Evolutionary conservation across 1,140 invertebrate genomes (phyloP).

Genomic region (Neodiprion pinetum): DNA sequence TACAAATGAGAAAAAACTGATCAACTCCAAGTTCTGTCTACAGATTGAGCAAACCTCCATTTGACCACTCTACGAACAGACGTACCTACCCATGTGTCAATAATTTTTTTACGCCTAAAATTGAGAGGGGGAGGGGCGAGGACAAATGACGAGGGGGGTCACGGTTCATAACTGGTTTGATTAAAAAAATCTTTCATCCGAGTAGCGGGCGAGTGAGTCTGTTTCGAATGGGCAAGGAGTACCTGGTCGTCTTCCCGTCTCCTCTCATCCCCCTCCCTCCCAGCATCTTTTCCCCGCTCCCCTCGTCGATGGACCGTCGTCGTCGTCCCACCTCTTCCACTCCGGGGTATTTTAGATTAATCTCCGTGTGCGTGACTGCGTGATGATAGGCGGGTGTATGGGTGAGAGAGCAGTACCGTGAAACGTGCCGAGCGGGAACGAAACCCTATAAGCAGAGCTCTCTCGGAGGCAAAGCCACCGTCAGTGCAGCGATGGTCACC

Average conservation of each 20-base stretch:
- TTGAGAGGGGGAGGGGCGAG: too few species aligned
- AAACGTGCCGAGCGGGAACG: slow-evolving; percentile 21
- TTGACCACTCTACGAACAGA: too few species aligned
- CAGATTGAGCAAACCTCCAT: too few species aligned
- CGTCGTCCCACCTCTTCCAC: not conserved
- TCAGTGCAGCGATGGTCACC: slow-evolving; percentile 59
- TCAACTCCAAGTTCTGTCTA: too few species aligned
- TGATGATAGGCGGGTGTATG: not conserved
- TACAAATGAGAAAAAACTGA: too few species aligned
- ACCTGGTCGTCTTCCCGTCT: not conserved
- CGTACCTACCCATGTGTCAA: too few species aligned
- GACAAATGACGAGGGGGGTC: too few species aligned
- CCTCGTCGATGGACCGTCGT: not conserved
- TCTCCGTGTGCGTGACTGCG: not conserved
- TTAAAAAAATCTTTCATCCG: too few species aligned
- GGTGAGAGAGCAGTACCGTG: slow-evolving; percentile 8
- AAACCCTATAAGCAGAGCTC: slow-evolving; percentile 44
- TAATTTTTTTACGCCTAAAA: too few species aligned
- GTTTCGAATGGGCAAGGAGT: not conserved
- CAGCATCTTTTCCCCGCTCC: not conserved
- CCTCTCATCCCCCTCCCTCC: not conserved
- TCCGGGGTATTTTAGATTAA: slow-evolving; percentile 10
- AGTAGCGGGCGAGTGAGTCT: not conserved
- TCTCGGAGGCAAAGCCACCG: slow-evolving; percentile 18
- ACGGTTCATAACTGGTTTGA: too few species aligned